These are phyloP conservation scores for Heterodera schachtii DNA, from an alignment of 1,140 invertebrate genomes.

Conservation along the genomic window DNA sequence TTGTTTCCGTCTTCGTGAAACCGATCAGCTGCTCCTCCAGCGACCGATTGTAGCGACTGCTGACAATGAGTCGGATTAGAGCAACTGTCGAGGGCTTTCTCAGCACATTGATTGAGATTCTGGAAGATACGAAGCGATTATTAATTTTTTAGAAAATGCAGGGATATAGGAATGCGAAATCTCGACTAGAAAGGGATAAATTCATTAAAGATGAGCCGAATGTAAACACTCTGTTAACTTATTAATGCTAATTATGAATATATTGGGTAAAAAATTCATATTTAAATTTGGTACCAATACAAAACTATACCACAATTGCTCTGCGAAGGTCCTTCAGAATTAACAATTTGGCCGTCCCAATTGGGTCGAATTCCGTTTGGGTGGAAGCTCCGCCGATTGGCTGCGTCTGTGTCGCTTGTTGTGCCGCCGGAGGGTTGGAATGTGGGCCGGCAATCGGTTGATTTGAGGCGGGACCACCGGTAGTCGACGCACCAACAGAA, in stretches of 20 bases:
- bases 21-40: not conserved
- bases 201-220: too few species aligned
- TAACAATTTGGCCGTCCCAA: slow-evolving; percentile 10
- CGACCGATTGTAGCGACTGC: not conserved
- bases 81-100: slow-evolving; percentile 14
- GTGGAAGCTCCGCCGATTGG: not conserved
- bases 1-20: slow-evolving; percentile 13
- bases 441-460: not conserved
- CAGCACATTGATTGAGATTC: slow-evolving; percentile 21
- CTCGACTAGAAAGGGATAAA: too few species aligned
- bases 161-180: too few species aligned
- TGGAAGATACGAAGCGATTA: not conserved
- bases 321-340: slow-evolving; percentile 28
- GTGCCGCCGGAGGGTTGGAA: not conserved
- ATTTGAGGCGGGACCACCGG: not conserved
- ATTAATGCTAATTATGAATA: too few species aligned
- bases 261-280: too few species aligned
- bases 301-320: slow-evolving; percentile 18
- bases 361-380: slow-evolving; percentile 21
- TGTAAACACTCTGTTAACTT: too few species aligned
- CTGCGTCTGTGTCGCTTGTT: not conserved
- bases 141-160: too few species aligned
- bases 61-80: not conserved
- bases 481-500: not conserved
- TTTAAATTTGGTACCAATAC: not conserved